phyloP scores from a whole-genome alignment of 2,888 invertebrate species.

The Clivina fossor region DNA sequence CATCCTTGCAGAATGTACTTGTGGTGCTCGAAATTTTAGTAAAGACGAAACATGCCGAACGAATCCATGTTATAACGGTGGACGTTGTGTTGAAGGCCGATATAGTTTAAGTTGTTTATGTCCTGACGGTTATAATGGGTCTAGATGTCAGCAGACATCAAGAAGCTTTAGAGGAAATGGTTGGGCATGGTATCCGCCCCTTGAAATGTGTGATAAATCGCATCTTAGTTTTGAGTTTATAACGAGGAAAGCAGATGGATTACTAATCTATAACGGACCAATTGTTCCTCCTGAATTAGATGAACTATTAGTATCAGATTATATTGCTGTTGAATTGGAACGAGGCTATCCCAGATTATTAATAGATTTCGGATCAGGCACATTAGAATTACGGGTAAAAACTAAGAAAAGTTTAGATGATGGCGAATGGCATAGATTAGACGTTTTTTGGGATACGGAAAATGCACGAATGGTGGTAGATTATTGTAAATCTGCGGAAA shows the following conservation, averaged over 20 bases:
- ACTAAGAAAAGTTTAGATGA: conserved; percentile 88
- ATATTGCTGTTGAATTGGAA: conserved; percentile 90
- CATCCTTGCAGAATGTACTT: conserved; percentile 89
- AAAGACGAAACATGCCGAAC: conserved; percentile 87
- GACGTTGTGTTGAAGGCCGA: conserved; percentile 89
- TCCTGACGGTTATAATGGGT: conserved; percentile 89
- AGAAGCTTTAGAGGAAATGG: conserved; percentile 93
- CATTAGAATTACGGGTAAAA: conserved; percentile 80
- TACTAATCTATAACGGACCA: conserved; percentile 95
- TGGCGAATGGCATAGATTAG: conserved; percentile 97
- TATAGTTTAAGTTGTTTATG: conserved; percentile 90
- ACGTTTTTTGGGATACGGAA: conserved; percentile 95
- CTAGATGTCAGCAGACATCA: conserved; percentile 95
- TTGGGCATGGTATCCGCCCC: conserved; percentile 97
- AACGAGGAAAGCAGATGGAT: conserved; percentile 86
- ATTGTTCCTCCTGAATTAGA: conserved; percentile 93
- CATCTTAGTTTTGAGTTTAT: conserved; percentile 96
- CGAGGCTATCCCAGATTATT: conserved; percentile 87
- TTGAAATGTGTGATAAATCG: conserved; percentile 95
- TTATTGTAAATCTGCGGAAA: conserved; percentile 86
- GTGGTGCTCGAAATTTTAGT: conserved; percentile 90
- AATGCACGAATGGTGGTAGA: conserved; percentile 91
- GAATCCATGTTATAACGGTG: conserved; percentile 93
- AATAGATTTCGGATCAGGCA: conserved; percentile 94
- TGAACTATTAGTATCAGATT: conserved; percentile 89